Conservation (phyloP, 2,888 invertebrate species). For the Acanthoscelides obtectus region DNA sequence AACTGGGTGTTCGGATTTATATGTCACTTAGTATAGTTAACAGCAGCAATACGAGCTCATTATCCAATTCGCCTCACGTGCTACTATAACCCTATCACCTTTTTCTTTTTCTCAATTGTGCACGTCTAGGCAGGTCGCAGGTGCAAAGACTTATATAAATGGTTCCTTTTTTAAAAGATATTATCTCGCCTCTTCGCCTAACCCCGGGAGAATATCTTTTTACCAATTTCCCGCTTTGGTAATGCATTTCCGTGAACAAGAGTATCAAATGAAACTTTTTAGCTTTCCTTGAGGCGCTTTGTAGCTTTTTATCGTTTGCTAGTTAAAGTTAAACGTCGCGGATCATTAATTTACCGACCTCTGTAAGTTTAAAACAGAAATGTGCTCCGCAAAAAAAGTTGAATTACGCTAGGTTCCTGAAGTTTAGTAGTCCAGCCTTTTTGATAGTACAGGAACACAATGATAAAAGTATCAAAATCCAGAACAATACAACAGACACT, state of each 20-base stretch:
- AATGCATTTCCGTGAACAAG: not conserved
- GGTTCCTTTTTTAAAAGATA: not conserved
- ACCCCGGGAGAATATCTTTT: not conserved
- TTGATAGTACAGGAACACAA: too few species aligned
- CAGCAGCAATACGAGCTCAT: not conserved
- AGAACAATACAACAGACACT: too few species aligned
- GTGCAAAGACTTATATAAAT: not conserved
- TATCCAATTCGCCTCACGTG: not conserved
- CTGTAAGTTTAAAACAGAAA: not conserved
- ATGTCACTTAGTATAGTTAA: too few species aligned
- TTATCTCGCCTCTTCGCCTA: not conserved
- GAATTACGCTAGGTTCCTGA: too few species aligned
- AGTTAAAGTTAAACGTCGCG: not conserved
- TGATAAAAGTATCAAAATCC: too few species aligned
- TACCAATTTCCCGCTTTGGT: not conserved
- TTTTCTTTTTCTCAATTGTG: not conserved
- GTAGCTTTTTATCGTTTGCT: not conserved
- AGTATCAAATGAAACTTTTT: not conserved
- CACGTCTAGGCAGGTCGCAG: not conserved
- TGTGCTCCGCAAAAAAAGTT: not conserved
- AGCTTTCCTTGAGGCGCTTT: not conserved
- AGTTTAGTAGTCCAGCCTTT: too few species aligned
- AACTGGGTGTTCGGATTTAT: too few species aligned
- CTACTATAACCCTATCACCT: not conserved
- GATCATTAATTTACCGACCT: not conserved